Base-by-base conservation (phyloP, 2,797 vertebrate species). In the Smutsia temminckii region DNA sequence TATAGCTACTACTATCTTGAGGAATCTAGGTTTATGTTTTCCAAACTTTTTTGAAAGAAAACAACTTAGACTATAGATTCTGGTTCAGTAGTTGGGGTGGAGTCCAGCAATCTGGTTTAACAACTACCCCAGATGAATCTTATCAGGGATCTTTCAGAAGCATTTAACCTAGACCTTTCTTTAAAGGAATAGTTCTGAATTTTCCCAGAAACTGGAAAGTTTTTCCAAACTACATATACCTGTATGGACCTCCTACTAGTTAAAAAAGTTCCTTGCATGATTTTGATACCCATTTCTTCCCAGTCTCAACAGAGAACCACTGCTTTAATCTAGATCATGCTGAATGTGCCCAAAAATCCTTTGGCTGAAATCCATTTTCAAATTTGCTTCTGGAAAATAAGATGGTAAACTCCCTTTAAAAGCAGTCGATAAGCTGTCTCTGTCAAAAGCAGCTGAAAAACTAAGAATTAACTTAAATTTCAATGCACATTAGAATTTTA, bases 371-470 rank as follows among this genome's bases (percentile, higher is more conserved):
- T 23, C 27, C 12, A 17, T 91, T 95, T 96, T 85, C 68, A 95
- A 64, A 93, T 90, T 77, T 95, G 57, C 89, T 57, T 84, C 29
- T 87, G 37, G 55, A 91, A 97, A 81, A 91, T 59, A 81, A 77
- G 90, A 93, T 5, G 32, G 51, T 74, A 81, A 91, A 71, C 12
- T 63, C 34, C 37, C 14, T 83, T 88, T 84, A 89, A 94, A 96
- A 96, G 37, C 32, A 91, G 23, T 91, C 61, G 20, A 68, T 37
- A 27, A 79, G 21, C 46, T 89, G 74, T 79, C 59, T 77, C n/a
- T 96, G 79, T 85, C 90, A 95, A 95, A 96, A 85, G 25, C n/a
- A 81, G 72, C 66, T 85, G 32, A 81, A 93, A 93, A 95, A 85
- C 14, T 27, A 96, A 93, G 57, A 94, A 91, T 40, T 68, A 81